These are phyloP conservation scores for Carpatolechia fugitivella DNA, from an alignment of 2,888 invertebrate species.

Conservation along the genomic window DNA sequence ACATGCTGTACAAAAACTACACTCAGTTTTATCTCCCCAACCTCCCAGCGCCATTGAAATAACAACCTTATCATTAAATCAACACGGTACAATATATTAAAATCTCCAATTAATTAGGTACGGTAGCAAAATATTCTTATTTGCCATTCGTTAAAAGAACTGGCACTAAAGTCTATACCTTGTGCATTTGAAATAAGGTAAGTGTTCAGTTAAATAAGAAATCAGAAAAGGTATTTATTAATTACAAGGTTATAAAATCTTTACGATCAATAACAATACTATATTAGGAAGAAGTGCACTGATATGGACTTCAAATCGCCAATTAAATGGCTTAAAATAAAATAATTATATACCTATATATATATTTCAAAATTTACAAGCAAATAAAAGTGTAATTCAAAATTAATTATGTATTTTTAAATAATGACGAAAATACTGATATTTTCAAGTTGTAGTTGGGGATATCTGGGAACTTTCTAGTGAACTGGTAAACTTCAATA, in stretches of 20 bases:
- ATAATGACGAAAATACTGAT: neutral
- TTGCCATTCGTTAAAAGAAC: conserved; percentile 1
- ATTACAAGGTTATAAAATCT: conserved; percentile 46
- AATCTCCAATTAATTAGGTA: neutral
- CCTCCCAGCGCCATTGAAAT: neutral
- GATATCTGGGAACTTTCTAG: no score
- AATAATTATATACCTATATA: neutral
- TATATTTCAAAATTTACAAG: neutral
- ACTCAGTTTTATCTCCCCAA: neutral
- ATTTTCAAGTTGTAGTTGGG: no score
- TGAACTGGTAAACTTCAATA: no score
- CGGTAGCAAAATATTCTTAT: conserved; percentile 7
- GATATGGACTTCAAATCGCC: conserved; percentile 1
- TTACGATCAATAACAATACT: conserved; percentile 39
- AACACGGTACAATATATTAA: neutral
- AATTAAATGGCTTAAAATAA: neutral
- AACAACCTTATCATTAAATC: neutral
- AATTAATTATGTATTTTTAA: neutral
- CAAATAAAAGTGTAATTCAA: neutral
- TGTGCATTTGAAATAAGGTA: neutral
- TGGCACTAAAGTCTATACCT: neutral
- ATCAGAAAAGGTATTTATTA: conserved; percentile 37
- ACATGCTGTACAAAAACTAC: conserved; percentile 47
- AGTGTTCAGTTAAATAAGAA: neutral
- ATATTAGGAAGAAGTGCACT: conserved; percentile 18